Conservation (phyloP, 1,140 invertebrate genomes). For the Solenopsis fugax region DNA sequence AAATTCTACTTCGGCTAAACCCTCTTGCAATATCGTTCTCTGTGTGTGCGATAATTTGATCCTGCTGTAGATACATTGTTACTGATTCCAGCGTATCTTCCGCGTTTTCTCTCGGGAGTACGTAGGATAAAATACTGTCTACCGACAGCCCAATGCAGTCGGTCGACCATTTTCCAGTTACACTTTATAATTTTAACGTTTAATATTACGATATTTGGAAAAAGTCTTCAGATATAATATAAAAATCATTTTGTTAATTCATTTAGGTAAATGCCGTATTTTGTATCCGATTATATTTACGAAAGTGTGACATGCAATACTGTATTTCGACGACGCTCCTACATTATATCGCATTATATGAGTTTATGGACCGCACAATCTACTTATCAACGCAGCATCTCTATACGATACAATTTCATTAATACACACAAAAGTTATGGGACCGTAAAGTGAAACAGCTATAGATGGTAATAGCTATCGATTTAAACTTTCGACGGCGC, state of each 20-base stretch:
- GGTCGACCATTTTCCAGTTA: neutral
- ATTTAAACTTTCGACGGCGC: constrained; percentile 18
- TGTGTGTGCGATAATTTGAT: constrained; percentile 68
- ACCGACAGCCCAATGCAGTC: neutral
- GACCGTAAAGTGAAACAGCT: constrained; percentile 27
- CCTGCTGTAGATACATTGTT: constrained; percentile 66
- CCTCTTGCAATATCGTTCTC: constrained; percentile 48
- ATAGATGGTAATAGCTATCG: constrained; percentile 14
- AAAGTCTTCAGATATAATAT: too few relatives aligned
- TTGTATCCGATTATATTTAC: neutral
- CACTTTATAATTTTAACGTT: neutral
- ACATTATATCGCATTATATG: neutral
- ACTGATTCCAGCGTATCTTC: constrained; percentile 44
- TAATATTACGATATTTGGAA: neutral
- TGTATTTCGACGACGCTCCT: neutral
- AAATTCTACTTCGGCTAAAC: constrained; percentile 37
- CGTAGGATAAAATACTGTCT: constrained; percentile 36
- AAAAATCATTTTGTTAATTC: neutral
- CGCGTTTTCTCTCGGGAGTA: constrained; percentile 16
- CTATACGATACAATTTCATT: constrained; percentile 30
- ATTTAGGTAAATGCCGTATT: neutral
- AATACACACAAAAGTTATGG: constrained; percentile 23
- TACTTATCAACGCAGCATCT: constrained; percentile 22
- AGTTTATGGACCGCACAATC: constrained; percentile 28
- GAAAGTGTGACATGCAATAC: neutral